These are phyloP conservation scores for Cremastinae sp. DNA, from an alignment of 2,888 invertebrate genomes.

Conservation along the genomic window DNA sequence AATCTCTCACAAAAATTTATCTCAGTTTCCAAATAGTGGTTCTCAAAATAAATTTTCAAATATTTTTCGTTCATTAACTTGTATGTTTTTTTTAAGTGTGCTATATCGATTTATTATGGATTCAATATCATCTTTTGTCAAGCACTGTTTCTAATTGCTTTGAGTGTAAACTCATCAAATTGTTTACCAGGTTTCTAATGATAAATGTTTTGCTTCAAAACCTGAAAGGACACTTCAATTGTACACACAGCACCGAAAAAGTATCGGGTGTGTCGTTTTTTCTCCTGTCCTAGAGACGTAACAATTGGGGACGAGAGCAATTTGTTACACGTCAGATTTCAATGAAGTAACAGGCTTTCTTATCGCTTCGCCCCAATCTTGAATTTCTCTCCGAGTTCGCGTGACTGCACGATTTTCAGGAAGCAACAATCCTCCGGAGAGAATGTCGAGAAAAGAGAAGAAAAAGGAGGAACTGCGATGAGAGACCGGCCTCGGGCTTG, in stretches of 20 bases:
- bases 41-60: too few relatives aligned
- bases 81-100: too few relatives aligned
- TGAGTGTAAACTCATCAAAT: too few relatives aligned
- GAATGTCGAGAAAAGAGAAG: constrained; percentile 3
- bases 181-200: too few relatives aligned
- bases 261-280: constrained; percentile 25
- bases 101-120: too few relatives aligned
- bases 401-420: constrained; percentile 14
- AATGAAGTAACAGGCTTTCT: constrained; percentile 68
- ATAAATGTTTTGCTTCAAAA: too few relatives aligned
- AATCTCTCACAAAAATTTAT: too few relatives aligned
- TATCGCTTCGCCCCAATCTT: constrained; percentile 65
- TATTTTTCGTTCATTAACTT: too few relatives aligned
- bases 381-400: constrained; percentile 15
- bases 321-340: constrained; percentile 71
- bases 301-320: constrained; percentile 62
- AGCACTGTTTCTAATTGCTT: too few relatives aligned
- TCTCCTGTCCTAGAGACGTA: constrained; percentile 44
- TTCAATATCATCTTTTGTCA: too few relatives aligned
- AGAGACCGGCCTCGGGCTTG: not conserved
- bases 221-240: too few relatives aligned
- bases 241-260: constrained; percentile 18
- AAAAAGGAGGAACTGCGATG: not conserved
- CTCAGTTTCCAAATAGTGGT: too few relatives aligned
- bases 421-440: constrained; percentile 45